These are phyloP conservation scores for Rhabdornis inornatus DNA, from an alignment of 2,113 vertebrate species.

Conservation along the genomic window DNA sequence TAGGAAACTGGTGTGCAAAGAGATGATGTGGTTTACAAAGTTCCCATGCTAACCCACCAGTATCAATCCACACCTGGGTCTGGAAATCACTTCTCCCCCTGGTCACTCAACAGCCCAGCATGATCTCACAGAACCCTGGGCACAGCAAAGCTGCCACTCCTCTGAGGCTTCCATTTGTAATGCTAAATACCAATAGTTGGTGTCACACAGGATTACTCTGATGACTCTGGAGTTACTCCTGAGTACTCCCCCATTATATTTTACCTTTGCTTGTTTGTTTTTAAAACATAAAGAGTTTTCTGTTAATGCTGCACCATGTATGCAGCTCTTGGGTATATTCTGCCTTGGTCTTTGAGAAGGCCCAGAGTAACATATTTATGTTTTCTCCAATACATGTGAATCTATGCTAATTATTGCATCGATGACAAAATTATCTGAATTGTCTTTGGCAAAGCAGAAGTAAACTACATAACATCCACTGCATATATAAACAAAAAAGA, in stretches of 20 bases:
- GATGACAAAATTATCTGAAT: slow-evolving; percentile 23
- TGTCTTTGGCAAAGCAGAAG: slow-evolving; percentile 13
- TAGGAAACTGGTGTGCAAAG: background rate
- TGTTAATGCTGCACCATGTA: background rate
- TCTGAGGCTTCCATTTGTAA: background rate
- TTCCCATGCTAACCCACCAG: background rate
- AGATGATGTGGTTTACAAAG: background rate
- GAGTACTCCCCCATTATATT: background rate
- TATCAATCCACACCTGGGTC: background rate
- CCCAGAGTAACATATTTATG: background rate
- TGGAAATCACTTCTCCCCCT: background rate
- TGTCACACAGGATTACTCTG: background rate
- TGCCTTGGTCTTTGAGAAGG: background rate
- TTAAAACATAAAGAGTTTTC: background rate
- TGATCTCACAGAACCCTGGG: background rate
- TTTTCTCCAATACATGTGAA: background rate
- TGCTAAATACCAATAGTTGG: background rate
- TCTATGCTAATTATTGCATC: background rate
- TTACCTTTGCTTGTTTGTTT: background rate
- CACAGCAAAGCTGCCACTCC: background rate
- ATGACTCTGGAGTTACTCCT: background rate
- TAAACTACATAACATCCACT: background rate
- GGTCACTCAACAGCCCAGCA: too few species aligned
- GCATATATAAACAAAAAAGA: background rate
- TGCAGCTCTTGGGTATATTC: background rate